Evolutionary conservation across 2,113 vertebrate genomes (phyloP).

Genomic region (Zosterops hypoxanthus): DNA sequence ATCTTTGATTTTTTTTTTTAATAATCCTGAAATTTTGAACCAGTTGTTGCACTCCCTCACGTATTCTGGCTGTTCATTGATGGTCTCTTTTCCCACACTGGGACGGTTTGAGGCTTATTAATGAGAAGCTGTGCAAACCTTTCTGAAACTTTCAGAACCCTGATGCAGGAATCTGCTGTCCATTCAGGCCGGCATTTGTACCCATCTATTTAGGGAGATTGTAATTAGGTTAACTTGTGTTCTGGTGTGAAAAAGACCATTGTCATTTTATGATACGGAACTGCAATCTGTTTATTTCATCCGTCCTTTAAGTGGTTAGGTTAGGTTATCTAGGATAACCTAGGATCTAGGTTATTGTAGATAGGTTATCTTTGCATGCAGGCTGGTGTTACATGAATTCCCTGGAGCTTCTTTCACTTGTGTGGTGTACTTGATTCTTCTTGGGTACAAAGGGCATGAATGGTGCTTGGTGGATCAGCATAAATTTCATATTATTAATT

Average conservation of each 20-base stretch:
- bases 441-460: neutral
- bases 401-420: neutral
- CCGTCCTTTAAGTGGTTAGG: neutral
- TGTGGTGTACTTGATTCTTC: neutral
- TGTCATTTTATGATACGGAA: neutral
- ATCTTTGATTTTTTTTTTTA: neutral
- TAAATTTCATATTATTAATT: neutral
- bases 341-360: too few relatives aligned
- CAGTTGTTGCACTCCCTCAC: neutral
- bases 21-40: neutral
- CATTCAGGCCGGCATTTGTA: neutral
- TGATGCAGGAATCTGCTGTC: neutral
- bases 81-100: neutral
- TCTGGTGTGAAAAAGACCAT: neutral
- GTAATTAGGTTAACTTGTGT: slow-evolving; percentile 11
- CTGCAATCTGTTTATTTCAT: neutral
- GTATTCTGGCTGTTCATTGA: neutral
- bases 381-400: neutral
- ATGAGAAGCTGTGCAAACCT: neutral
- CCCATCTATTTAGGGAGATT: neutral
- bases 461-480: neutral
- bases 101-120: neutral
- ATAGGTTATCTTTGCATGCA: neutral
- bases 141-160: neutral
- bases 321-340: too few relatives aligned